phyloP scores from a whole-genome alignment of 2,113 vertebrate species.

The Grus americana region DNA sequence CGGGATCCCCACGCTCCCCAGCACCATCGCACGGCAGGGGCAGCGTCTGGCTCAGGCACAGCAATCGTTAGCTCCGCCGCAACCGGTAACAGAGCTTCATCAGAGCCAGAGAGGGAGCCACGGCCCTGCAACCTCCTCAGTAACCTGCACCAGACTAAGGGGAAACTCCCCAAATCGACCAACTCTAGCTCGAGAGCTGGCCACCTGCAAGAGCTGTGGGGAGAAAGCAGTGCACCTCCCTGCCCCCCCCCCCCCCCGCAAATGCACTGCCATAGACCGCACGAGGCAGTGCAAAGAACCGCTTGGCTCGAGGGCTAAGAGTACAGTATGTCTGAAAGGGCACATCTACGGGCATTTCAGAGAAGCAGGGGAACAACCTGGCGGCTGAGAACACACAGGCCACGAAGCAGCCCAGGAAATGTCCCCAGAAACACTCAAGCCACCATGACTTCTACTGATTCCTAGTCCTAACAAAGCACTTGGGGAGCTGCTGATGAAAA shows the following conservation, averaged over 20 bases:
- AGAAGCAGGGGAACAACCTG: background rate
- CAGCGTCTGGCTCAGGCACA: background rate
- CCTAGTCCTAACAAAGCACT: no score
- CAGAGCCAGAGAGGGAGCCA: fast-evolving
- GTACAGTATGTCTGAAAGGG: background rate
- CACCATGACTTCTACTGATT: background rate
- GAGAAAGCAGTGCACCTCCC: background rate
- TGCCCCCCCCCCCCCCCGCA: fast-evolving
- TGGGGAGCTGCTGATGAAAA: background rate
- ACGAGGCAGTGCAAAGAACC: fast-evolving
- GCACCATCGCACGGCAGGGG: background rate
- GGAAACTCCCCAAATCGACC: background rate
- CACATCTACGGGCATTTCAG: fast-evolving
- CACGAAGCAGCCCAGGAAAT: background rate
- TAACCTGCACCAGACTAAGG: fast-evolving
- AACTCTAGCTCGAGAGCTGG: background rate
- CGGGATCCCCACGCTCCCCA: no score
- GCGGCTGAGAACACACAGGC: fast-evolving
- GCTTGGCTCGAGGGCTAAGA: background rate
- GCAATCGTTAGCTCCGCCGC: fast-evolving
- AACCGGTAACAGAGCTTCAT: background rate
- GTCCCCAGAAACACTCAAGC: background rate
- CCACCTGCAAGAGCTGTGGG: fast-evolving
- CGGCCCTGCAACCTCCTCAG: background rate
- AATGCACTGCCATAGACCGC: background rate